Evolutionary conservation across 1,140 invertebrate genomes (phyloP).

Genomic region (Heliconius himera): DNA sequence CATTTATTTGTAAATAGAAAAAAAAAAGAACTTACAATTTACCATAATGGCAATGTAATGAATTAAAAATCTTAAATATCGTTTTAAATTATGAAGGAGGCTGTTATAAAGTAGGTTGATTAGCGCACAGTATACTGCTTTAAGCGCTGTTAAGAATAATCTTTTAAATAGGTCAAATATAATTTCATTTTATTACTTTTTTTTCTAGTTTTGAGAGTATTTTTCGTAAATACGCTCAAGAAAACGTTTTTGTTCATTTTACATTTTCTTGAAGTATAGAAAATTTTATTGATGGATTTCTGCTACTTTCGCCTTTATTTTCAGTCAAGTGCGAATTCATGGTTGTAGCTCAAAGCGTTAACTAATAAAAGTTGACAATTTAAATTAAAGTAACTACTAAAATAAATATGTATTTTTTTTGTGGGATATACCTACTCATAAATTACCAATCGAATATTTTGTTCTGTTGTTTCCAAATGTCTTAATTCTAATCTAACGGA

Average conservation of each 20-base stretch:
- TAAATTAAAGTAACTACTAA: too few species aligned
- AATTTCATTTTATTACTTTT: not conserved
- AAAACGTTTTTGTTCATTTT: not conserved
- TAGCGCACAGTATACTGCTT: slow-evolving; percentile 3
- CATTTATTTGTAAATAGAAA: not conserved
- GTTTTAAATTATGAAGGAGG: slow-evolving; percentile 10
- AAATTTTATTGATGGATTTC: not conserved
- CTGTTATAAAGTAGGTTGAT: slow-evolving; percentile 12
- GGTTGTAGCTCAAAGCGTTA: too few species aligned
- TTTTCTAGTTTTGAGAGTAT: not conserved
- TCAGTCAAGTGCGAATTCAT: too few species aligned
- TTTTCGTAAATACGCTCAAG: not conserved
- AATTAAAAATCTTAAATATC: slow-evolving; percentile 15
- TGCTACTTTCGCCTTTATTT: too few species aligned
- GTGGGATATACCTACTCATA: too few species aligned
- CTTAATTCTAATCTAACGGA: too few species aligned
- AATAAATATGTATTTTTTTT: too few species aligned
- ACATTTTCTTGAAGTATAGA: not conserved
- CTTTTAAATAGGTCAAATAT: slow-evolving; percentile 11
- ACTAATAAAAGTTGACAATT: too few species aligned
- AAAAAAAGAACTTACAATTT: not conserved
- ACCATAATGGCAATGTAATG: not conserved
- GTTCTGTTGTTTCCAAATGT: too few species aligned
- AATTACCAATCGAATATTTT: too few species aligned
- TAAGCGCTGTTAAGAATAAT: slow-evolving; percentile 8